phyloP scores from a whole-genome alignment of 2,797 vertebrate genomes.

The Enteromius anoplus region DNA sequence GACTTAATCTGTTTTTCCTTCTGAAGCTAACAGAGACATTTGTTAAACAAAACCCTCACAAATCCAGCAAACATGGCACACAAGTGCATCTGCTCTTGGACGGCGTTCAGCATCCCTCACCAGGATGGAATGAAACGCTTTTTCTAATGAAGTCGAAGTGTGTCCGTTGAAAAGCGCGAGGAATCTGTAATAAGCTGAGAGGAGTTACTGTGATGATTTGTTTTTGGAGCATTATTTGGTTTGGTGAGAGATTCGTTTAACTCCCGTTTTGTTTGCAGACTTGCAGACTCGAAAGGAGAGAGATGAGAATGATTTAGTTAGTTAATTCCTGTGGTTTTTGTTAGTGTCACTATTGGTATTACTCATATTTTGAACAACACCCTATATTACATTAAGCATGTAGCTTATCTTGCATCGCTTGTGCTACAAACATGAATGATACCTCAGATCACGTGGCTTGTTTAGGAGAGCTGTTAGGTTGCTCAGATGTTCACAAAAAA shows the following conservation, averaged over 20 bases:
- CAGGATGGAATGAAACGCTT: conserved; percentile 45
- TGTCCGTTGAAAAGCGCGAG: conserved; percentile 30
- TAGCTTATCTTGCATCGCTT: not conserved
- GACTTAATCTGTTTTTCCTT: conserved; percentile 40
- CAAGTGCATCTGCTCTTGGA: conserved; percentile 57
- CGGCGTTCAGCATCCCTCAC: conserved; percentile 50
- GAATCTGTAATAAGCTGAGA: conserved; percentile 42
- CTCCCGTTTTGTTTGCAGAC: conserved; percentile 1
- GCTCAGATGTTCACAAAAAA: not conserved
- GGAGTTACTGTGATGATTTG: not conserved
- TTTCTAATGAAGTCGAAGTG: conserved; percentile 23
- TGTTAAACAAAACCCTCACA: conserved; percentile 59
- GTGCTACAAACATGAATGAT: not conserved
- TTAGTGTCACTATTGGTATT: conserved; percentile 20
- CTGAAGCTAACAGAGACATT: conserved; percentile 47
- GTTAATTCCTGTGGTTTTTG: conserved; percentile 20
- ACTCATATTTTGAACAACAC: not conserved
- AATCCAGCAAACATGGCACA: conserved; percentile 56
- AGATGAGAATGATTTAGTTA: not conserved
- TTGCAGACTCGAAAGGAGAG: not conserved
- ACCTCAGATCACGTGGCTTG: not conserved
- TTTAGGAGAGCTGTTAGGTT: not conserved
- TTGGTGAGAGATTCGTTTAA: not conserved
- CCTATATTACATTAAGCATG: not conserved
- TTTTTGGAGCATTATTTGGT: conserved; percentile 11